Evolutionary conservation across 2,888 invertebrate genomes (phyloP), one percentile per base, ranked within the genome.

Genomic region (Copidosoma aretas): DNA sequence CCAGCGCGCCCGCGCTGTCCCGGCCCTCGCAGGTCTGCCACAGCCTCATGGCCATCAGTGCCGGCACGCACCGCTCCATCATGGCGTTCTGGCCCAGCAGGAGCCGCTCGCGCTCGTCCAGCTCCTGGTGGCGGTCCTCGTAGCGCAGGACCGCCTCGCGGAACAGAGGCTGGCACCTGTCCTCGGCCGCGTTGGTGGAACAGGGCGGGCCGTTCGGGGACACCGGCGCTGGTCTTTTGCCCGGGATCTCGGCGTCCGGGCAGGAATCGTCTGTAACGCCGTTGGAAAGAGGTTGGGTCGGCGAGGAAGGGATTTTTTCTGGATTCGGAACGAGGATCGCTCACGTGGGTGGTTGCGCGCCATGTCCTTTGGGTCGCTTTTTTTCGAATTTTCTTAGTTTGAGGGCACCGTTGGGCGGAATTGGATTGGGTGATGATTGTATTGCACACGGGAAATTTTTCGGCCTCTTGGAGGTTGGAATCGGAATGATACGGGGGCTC

Each of bases 1-100:
- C 75, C 17, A 77, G 66, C 1, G 80, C 75, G 43, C 43, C 12
- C 43, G 3, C 17, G 3, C 2, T 3, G 43, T 46, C 15, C 43
- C 12, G 4, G 4, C 32, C 59, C 10, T 46, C 19, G 19, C 49
- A 46, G 41, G 75, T 68, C 53, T 72, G 75, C 75, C 75, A 77
- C 75, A 81, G 74, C 49, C 77, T 79, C 24, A 75, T 76, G 0
- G 82, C 80, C 68, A 82, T 77, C 24, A 82, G 62, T 1, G 81
- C 80, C 3, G 82, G 82, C n/a, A 82, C 75, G 24, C 80, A 80
- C 22, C 78, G 76, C 73, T 83, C 82, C 78, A 83, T 77, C 49
- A 77, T 78, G 3, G 71, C 67, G 22, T 82, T 73, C 60, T 81
- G 82, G 15, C 78, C 75, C 1, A 64, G 73, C 10, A 82, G 73